Evolutionary conservation across 53 echinoderm and acorn worm genomes (phyloP).

Genomic region (Holothuria scabra): DNA sequence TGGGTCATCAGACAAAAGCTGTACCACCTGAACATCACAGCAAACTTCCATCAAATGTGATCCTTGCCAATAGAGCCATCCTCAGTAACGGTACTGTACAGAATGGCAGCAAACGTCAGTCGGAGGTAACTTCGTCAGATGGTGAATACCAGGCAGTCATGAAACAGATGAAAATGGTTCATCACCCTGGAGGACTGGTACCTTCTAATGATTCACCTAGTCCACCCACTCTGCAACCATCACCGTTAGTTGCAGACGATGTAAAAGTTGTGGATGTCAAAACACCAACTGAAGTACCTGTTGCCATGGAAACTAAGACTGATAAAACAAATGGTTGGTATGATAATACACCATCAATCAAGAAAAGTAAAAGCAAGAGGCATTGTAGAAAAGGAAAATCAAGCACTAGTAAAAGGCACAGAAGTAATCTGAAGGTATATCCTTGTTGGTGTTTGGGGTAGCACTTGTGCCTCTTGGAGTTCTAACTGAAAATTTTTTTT

Average conservation of each 20-base stretch:
- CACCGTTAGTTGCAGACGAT: not conserved
- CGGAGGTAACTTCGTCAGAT: too few species aligned
- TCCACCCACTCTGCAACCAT: not conserved
- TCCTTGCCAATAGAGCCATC: too few species aligned
- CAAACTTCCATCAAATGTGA: too few species aligned
- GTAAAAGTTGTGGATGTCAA: not conserved
- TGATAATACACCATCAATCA: conserved; percentile 25
- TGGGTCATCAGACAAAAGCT: not conserved
- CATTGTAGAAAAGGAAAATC: not conserved
- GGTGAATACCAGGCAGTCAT: conserved; percentile 28
- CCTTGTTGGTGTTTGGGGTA: too few species aligned
- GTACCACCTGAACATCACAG: not conserved
- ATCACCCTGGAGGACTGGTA: conserved; percentile 10
- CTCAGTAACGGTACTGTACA: too few species aligned
- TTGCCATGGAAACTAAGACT: not conserved
- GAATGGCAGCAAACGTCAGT: too few species aligned
- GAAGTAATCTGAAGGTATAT: conserved; percentile 22
- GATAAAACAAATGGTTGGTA: conserved; percentile 43
- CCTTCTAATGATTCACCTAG: not conserved
- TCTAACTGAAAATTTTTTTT: too few species aligned
- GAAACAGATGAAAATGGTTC: conserved; percentile 32
- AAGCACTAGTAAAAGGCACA: not conserved
- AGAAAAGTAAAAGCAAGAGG: conserved; percentile 7
- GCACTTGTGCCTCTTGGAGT: too few species aligned
- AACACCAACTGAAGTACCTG: not conserved